Evolutionary conservation across 1,140 invertebrate species (phyloP), one percentile per base, ranked within the genome.

Genomic region (Drosophila leontia): DNA sequence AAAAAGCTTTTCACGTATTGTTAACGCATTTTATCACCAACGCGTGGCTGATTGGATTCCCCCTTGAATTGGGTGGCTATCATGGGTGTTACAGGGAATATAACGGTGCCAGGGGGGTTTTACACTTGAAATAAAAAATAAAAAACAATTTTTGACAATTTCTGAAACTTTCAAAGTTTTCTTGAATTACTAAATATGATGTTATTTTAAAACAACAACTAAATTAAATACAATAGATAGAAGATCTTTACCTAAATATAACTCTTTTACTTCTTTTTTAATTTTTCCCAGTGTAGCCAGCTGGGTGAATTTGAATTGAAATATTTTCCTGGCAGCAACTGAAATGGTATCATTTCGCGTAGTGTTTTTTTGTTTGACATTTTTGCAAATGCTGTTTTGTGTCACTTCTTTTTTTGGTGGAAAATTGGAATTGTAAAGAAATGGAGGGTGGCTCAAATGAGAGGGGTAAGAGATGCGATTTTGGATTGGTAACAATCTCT

Each of bases 1-100:
- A 81, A 88, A 88, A 78, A 59, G 70, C 70, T 82, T 90, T 88
- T 88, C 84, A 88, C 85, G 85, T 88, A 88, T 84, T 88, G 84
- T 88, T 88, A 88, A 88, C 80, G 84, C 84, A 88, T 88, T 88
- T 88, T 88, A 88, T 88, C 84, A 84, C 84, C 84, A 88, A 88
- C 84, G 84, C 84, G 84, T 88, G 84, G 84, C 85, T 88, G 84
- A 88, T 88, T 88, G 84, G 84, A 88, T 88, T 88, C 84, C 62
- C 81, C 72, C 37, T 51, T 34, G 67, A 48, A 53, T 61, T 26
- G 55, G 37, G 42, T 23, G 47, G 65, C 42, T 35, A 32, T 17
- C 37, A 45, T 5, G 34, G 57, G 53, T 29, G 47, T 15, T 32
- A 4, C 8, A 11, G 2, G 32, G 34, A 7, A 12, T 51, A n/a